Conservation (phyloP, 2,888 invertebrate species). For the Marronus borbonicus region DNA sequence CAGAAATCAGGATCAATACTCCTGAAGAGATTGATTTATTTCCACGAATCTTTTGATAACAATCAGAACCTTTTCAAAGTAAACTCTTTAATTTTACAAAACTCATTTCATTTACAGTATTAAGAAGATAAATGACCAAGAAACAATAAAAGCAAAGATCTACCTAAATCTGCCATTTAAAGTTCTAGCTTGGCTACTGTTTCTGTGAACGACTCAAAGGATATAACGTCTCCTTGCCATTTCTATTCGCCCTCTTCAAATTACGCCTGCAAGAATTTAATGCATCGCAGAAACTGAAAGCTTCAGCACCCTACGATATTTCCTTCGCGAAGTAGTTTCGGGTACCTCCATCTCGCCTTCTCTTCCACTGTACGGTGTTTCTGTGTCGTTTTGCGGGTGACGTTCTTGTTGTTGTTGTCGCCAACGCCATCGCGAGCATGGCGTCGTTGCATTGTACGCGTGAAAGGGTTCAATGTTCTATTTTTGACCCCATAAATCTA, state of each 20-base stretch:
- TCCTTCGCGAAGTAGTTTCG: no score
- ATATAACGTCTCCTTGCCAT: neutral
- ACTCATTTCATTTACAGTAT: no score
- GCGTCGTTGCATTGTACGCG: constrained; percentile 20
- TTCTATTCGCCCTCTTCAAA: constrained; percentile 12
- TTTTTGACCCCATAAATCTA: constrained; percentile 56
- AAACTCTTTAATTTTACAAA: no score
- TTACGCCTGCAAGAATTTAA: constrained; percentile 54
- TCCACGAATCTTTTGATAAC: no score
- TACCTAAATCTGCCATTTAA: neutral
- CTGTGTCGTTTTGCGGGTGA: constrained; percentile 47
- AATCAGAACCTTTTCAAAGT: no score
- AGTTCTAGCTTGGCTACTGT: neutral
- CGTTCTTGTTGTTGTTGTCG: constrained; percentile 29
- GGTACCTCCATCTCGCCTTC: constrained; percentile 2
- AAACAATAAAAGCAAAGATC: no score
- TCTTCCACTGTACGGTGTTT: constrained; percentile 19
- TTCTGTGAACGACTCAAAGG: neutral
- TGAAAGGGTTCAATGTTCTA: constrained; percentile 56
- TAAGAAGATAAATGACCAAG: no score
- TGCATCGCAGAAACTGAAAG: constrained; percentile 51
- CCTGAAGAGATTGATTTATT: no score
- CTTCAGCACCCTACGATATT: constrained; percentile 28
- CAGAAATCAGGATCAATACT: no score
- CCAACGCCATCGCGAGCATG: constrained; percentile 8